phyloP scores from a whole-genome alignment of 1,140 invertebrate species.

The Ceratoteleas bidentatus region DNA sequence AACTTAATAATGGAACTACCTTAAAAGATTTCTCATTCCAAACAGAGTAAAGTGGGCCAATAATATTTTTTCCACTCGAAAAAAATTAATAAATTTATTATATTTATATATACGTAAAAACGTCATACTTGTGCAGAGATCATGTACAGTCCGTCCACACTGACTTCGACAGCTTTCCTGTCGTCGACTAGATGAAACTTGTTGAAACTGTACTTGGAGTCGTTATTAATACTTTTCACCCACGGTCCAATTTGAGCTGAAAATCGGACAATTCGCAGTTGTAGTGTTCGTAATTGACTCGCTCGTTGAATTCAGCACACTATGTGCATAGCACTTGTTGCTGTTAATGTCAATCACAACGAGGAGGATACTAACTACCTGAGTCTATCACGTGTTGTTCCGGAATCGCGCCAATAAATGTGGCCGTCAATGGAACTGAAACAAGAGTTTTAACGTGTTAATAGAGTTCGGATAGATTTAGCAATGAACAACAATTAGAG shows the following conservation, averaged over 20 bases:
- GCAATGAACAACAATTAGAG: too few relatives aligned
- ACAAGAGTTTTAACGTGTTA: slow-evolving; percentile 1
- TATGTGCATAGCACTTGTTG: too few relatives aligned
- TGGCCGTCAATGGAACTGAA: slow-evolving; percentile 72
- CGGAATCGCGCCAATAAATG: slow-evolving; percentile 75
- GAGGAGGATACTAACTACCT: slow-evolving; percentile 72
- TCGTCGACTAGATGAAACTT: slow-evolving; percentile 77
- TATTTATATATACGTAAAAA: too few relatives aligned
- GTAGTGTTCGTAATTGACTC: not conserved
- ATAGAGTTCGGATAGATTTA: too few relatives aligned
- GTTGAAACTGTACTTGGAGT: slow-evolving; percentile 73
- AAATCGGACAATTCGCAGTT: slow-evolving; percentile 27
- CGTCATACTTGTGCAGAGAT: slow-evolving; percentile 74
- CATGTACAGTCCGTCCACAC: slow-evolving; percentile 74
- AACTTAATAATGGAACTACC: too few relatives aligned
- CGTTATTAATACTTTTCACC: slow-evolving; percentile 71
- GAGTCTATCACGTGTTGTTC: slow-evolving; percentile 73
- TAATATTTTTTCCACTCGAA: too few relatives aligned
- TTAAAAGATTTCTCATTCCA: not conserved
- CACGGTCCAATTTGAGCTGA: slow-evolving; percentile 76
- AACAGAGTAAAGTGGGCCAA: too few relatives aligned
- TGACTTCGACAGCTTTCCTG: slow-evolving; percentile 75
- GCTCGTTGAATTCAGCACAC: not conserved
- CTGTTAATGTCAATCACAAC: not conserved
- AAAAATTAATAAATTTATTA: too few relatives aligned